phyloP scores from a whole-genome alignment of 1,140 invertebrate species.

The Bombus vancouverensis region DNA sequence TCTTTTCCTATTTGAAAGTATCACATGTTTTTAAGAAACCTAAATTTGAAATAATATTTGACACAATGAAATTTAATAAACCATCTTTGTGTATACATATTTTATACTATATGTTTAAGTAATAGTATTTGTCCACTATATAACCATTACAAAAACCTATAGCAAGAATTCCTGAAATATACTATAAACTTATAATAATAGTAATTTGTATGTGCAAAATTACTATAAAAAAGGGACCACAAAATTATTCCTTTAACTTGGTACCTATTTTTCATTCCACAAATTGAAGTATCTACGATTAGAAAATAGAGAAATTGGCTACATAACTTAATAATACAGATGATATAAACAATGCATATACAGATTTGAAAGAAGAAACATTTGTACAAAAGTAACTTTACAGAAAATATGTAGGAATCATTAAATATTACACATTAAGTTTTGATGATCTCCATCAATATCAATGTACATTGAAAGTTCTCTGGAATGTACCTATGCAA shows the following conservation, averaged over 20 bases:
- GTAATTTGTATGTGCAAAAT: slow-evolving; percentile 1
- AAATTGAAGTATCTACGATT: slow-evolving; percentile 22
- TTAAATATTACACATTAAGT: slow-evolving; percentile 56
- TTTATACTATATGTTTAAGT: slow-evolving; percentile 66
- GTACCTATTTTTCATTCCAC: slow-evolving; percentile 3
- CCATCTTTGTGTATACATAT: background rate
- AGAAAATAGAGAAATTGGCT: slow-evolving; percentile 5
- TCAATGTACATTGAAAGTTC: slow-evolving; percentile 34
- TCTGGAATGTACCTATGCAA: slow-evolving; percentile 25
- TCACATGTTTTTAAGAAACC: slow-evolving; percentile 15
- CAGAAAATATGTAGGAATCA: slow-evolving; percentile 47
- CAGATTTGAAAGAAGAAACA: slow-evolving; percentile 50
- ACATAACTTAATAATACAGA: slow-evolving; percentile 42
- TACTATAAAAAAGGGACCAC: slow-evolving; percentile 8
- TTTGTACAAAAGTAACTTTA: slow-evolving; percentile 74
- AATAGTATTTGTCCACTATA: slow-evolving; percentile 70
- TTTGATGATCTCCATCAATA: slow-evolving; percentile 21
- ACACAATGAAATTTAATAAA: slow-evolving; percentile 27
- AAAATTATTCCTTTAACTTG: slow-evolving; percentile 16
- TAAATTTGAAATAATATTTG: background rate
- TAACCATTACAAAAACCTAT: slow-evolving; percentile 72
- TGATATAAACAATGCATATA: slow-evolving; percentile 47
- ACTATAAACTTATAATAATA: slow-evolving; percentile 42
- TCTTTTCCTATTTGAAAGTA: slow-evolving; percentile 25
- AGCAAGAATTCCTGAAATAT: slow-evolving; percentile 11